phyloP scores from a whole-genome alignment of 2,888 invertebrate species.

The Cosmorhoe ocellata region DNA sequence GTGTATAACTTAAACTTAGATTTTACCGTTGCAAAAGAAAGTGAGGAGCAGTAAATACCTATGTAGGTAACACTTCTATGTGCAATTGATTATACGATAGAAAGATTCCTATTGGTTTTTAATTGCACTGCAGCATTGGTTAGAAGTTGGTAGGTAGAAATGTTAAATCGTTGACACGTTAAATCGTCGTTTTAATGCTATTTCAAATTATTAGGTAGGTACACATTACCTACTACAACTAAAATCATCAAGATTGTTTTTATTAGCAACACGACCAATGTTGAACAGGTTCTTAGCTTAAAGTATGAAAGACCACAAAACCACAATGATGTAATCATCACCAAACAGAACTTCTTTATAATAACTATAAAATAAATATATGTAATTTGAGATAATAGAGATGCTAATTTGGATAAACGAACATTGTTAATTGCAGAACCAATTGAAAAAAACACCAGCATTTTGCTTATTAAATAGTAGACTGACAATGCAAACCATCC shows the following conservation, averaged over 20 bases:
- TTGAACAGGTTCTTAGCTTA: too few species aligned
- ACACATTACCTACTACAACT: constrained; percentile 9
- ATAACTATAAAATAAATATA: too few species aligned
- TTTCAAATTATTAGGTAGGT: constrained; percentile 8
- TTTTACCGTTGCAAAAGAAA: constrained; percentile 74
- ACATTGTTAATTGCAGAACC: too few species aligned
- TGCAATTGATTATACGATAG: constrained; percentile 44
- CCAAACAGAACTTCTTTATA: neutral
- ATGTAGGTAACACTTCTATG: constrained; percentile 47
- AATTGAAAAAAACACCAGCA: too few species aligned
- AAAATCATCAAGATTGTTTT: neutral
- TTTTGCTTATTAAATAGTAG: too few species aligned
- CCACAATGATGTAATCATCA: neutral
- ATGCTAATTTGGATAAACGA: too few species aligned
- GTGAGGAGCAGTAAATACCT: constrained; percentile 55
- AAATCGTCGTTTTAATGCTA: too few species aligned
- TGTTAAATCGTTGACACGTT: too few species aligned
- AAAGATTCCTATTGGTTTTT: constrained; percentile 64
- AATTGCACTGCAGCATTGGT: constrained; percentile 39
- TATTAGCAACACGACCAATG: too few species aligned
- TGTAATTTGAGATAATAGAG: too few species aligned
- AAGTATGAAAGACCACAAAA: neutral
- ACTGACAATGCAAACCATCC: too few species aligned
- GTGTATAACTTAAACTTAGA: constrained; percentile 31
- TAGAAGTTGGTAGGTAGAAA: too few species aligned